phyloP scores from a whole-genome alignment of 2,797 vertebrate genomes.

The Ceryle rudis region DNA sequence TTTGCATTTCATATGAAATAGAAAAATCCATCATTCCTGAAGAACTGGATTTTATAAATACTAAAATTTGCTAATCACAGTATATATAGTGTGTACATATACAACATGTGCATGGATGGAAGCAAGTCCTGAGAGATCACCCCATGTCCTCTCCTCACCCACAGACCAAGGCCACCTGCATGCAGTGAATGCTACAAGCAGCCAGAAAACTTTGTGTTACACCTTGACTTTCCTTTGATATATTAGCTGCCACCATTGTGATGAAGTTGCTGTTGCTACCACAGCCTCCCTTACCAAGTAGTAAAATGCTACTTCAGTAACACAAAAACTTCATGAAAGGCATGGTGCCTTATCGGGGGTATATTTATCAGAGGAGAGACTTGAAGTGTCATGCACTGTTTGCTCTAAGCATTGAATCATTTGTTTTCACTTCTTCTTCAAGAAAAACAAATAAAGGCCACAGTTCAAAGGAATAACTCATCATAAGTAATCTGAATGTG shows the following conservation, averaged over 20 bases:
- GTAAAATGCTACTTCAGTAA: conserved; percentile 26
- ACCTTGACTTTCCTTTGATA: background rate
- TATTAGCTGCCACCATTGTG: background rate
- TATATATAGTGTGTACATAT: background rate
- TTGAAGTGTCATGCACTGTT: background rate
- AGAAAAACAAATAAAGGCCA: background rate
- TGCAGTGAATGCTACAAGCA: background rate
- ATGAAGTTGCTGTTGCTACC: background rate
- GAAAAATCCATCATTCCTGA: background rate
- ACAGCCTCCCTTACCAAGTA: background rate
- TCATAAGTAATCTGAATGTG: background rate
- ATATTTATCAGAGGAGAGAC: conserved; percentile 7
- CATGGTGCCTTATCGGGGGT: background rate
- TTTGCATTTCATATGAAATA: background rate
- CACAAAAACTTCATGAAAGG: conserved; percentile 3
- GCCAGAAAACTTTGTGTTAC: background rate
- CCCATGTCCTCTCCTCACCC: background rate
- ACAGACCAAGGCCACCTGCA: background rate
- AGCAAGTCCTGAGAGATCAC: background rate
- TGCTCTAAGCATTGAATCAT: background rate
- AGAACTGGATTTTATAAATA: background rate
- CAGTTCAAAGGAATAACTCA: background rate
- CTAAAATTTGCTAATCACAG: background rate
- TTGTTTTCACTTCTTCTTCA: background rate
- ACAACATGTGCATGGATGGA: too few species aligned